Percentiles rank a stretch among this genome's conserved stretches.
Evolutionary conservation across 2,113 vertebrate species (phyloP).

Genomic region (Azemiops feae): DNA sequence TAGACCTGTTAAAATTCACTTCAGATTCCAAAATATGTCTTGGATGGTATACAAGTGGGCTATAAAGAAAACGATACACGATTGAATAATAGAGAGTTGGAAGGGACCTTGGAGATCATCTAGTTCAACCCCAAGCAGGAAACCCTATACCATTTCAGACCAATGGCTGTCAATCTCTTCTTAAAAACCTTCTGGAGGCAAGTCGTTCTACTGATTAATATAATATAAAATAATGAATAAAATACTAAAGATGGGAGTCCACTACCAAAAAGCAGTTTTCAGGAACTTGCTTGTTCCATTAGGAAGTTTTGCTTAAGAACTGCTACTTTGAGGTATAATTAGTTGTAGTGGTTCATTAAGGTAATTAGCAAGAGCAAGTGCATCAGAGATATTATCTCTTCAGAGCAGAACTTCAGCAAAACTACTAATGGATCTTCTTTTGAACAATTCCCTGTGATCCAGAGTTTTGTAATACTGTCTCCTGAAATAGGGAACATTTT

Average conservation of each 20-base stretch:
- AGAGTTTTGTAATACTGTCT: conserved; percentile 87
- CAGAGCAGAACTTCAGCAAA: conserved; percentile 92
- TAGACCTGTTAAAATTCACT: background rate
- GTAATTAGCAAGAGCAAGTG: conserved; percentile 81
- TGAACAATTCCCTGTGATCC: conserved; percentile 84
- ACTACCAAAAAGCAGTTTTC: conserved; percentile 88
- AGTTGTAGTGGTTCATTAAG: conserved; percentile 93
- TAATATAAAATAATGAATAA: background rate
- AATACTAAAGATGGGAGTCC: conserved; percentile 90
- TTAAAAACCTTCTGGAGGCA: background rate
- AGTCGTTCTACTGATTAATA: background rate
- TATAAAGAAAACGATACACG: background rate
- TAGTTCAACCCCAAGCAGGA: background rate
- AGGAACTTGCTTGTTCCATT: conserved; percentile 89
- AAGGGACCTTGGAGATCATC: background rate
- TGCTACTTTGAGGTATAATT: conserved; percentile 63
- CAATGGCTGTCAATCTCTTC: background rate
- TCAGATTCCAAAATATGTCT: background rate
- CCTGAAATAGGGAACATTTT: conserved; percentile 83
- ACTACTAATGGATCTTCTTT: conserved; percentile 82
- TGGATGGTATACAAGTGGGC: accelerated
- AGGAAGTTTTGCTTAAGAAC: conserved; percentile 47
- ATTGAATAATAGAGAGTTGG: background rate
- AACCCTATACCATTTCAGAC: background rate
- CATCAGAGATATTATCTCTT: conserved; percentile 94